Base-by-base conservation (phyloP, 2,797 vertebrate genomes). In the Acestrorhynchus altus region DNA sequence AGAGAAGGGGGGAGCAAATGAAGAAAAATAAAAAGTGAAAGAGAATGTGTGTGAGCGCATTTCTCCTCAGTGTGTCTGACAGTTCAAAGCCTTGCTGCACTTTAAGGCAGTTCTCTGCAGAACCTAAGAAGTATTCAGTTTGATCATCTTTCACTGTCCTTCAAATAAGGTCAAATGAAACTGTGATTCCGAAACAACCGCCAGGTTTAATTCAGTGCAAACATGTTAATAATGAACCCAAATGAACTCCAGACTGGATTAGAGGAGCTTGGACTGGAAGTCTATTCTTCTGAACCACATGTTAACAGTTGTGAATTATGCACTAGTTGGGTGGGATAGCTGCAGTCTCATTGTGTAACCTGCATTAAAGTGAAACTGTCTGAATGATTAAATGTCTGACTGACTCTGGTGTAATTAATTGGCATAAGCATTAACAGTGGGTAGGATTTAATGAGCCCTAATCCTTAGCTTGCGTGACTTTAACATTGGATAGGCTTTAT, bases 111-210 rank as follows among this genome's bases (percentile, higher is more conserved):
- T 49, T 67, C 70, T 83, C 59, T 46, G 44, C 61, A 70, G 59
- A 72, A 57, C 60, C 68, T 56, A 20, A 67, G 44, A 72, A 76
- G 68, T 71, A 74, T 82, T 84, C 65, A 11, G 47, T 81, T 82
- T 86, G 72, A 82, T 76, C 77, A 40, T 79, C 72, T 79, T 70
- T 52, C 28, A 64, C 52, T 72, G 64, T 72, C 73, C 65, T 77
- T 72, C 60, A 79, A 72, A 78, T 56, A 72, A 71, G 52, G 57
- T 79, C 35, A 72, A 46, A 22, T 10, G 28, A 54, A 39, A 56
- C 66, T 68, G 39, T 69, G 74, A 79, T 79, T 52, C 67, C n/a
- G 22, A 61, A 35, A 75, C 77, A 81, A 81, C 72, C 57, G 42
- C 26, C 61, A 78, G 46, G 31, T 72, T 80, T 75, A 31, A 75